These are phyloP conservation scores for Radopholus similis DNA, from an alignment of 1,140 invertebrate genomes.

Conservation along the genomic window DNA sequence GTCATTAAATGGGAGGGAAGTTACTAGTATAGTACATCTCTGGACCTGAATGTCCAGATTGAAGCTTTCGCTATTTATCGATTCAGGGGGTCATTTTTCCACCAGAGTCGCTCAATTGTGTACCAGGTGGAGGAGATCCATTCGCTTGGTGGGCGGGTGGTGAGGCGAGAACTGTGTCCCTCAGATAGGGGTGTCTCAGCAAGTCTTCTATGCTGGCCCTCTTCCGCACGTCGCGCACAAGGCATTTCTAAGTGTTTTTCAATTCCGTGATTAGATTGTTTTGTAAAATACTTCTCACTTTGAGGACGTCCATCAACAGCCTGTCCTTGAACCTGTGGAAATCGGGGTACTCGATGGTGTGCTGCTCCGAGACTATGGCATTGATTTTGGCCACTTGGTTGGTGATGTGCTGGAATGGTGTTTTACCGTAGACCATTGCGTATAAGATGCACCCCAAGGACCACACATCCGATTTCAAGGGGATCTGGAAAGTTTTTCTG, in stretches of 20 bases:
- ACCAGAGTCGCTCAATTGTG: too few species aligned
- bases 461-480: slow-evolving; percentile 91
- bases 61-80: too few species aligned
- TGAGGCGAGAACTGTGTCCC: neutral
- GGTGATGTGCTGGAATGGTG: slow-evolving; percentile 81
- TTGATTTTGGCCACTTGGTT: slow-evolving; percentile 73
- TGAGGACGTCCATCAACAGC: slow-evolving; percentile 66
- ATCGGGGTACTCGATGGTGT: slow-evolving; percentile 71
- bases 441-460: slow-evolving; percentile 94
- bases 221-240: slow-evolving; percentile 70
- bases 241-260: slow-evolving; percentile 65
- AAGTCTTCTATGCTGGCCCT: slow-evolving; percentile 73
- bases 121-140: too few species aligned
- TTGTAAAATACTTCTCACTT: slow-evolving; percentile 27
- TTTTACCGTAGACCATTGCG: slow-evolving; percentile 79
- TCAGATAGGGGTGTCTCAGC: slow-evolving; percentile 68
- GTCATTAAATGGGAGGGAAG: neutral
- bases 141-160: too few species aligned
- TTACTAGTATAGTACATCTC: neutral
- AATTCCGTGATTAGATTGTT: slow-evolving; percentile 8
- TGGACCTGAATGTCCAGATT: too few species aligned
- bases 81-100: too few species aligned
- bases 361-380: slow-evolving; percentile 75
- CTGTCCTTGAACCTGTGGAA: slow-evolving; percentile 62
- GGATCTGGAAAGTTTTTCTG: slow-evolving; percentile 68